phyloP scores from a whole-genome alignment of 2,113 vertebrate genomes.

The Sinocyclocheilus rhinocerous region DNA sequence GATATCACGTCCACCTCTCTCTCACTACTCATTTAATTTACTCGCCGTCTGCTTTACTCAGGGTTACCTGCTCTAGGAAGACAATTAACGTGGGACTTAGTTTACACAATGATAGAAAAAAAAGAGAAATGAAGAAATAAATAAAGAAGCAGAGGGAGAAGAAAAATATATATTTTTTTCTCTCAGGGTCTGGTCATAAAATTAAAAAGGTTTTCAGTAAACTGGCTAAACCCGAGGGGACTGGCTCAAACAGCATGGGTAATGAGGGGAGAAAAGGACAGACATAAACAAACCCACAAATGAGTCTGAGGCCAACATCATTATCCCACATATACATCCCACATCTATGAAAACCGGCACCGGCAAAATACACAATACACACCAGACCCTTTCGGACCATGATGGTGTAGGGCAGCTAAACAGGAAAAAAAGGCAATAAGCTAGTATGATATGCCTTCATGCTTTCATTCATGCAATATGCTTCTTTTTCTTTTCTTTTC shows the following conservation, averaged over 20 bases:
- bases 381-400: background rate
- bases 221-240: conserved; percentile 81
- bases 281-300: conserved; percentile 87
- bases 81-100: conserved; percentile 15
- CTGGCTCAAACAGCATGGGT: conserved; percentile 87
- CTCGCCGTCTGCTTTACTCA: background rate
- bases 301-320: conserved; percentile 82
- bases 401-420: background rate
- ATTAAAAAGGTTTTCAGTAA: conserved; percentile 82
- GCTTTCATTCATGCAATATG: background rate
- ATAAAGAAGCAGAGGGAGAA: conserved; percentile 56
- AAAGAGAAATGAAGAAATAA: background rate
- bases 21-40: conserved; percentile 26
- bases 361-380: conserved; percentile 9
- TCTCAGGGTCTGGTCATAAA: conserved; percentile 72
- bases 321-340: conserved; percentile 81
- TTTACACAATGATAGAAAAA: conserved; percentile 16
- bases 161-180: conserved; percentile 54
- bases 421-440: background rate
- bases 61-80: conserved; percentile 52
- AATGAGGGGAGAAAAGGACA: conserved; percentile 87
- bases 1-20: conserved; percentile 35
- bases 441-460: background rate
- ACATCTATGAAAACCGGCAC: conserved; percentile 69
- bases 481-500: background rate